Percentiles rank a stretch among this genome's conserved stretches.
Conservation (phyloP, 2,113 vertebrate species). For the Labrus mixtus region DNA sequence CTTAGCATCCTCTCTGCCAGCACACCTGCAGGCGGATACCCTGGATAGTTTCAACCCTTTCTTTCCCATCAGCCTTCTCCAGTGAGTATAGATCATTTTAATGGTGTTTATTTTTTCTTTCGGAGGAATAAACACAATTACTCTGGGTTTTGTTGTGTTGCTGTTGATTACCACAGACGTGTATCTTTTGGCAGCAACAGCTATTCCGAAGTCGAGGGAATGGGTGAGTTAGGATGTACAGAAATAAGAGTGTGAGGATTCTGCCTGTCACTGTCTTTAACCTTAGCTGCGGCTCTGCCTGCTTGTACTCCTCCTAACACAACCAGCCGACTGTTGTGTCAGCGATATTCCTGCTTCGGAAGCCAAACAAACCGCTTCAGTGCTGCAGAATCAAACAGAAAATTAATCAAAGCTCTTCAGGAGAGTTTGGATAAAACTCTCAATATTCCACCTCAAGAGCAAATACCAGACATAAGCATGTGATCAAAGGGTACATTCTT, state of each 20-base stretch:
- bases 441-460: background rate
- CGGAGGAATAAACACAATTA: background rate
- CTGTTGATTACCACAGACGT: constrained; percentile 74
- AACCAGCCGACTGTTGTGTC: constrained; percentile 22
- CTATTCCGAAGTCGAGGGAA: constrained; percentile 73
- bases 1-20: constrained; percentile 82
- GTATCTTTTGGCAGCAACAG: constrained; percentile 69
- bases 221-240: constrained; percentile 78
- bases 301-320: constrained; percentile 65
- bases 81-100: constrained; percentile 77
- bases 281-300: constrained; percentile 60
- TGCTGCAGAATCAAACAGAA: background rate
- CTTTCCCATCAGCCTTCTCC: constrained; percentile 86
- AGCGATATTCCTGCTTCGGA: constrained; percentile 25
- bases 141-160: constrained; percentile 6
- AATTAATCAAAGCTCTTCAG: background rate
- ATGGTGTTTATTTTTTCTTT: background rate
- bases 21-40: constrained; percentile 80
- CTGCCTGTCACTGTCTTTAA: constrained; percentile 63
- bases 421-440: constrained; percentile 18
- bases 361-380: constrained; percentile 21
- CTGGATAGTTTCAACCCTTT: constrained; percentile 85
- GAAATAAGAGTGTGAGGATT: constrained; percentile 25
- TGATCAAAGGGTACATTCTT: background rate
- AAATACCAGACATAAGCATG: background rate